Evolutionary conservation across 1,140 invertebrate species (phyloP).

Genomic region (Zaprionus davidi): DNA sequence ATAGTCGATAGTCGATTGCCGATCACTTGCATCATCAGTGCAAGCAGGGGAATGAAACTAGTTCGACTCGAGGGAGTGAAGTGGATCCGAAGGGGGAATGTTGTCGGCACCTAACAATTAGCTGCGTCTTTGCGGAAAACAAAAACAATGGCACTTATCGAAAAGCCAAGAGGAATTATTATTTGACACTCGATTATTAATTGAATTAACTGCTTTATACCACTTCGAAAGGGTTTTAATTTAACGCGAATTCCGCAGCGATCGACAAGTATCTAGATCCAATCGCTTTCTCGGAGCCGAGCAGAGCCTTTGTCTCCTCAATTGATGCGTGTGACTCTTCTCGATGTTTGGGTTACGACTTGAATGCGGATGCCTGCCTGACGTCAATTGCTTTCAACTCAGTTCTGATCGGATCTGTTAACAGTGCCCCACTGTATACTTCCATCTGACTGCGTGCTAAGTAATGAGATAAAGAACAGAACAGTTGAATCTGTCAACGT

Average conservation of each 20-base stretch:
- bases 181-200: slow-evolving; percentile 74
- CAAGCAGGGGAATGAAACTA: neutral
- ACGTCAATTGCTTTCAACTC: slow-evolving; percentile 46
- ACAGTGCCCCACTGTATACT: slow-evolving; percentile 17
- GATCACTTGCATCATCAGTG: slow-evolving; percentile 12
- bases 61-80: too few species aligned
- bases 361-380: slow-evolving; percentile 36
- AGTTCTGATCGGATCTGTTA: slow-evolving; percentile 1
- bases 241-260: slow-evolving; percentile 41
- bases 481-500: slow-evolving; percentile 32
- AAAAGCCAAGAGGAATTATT: slow-evolving; percentile 45
- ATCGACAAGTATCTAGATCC: slow-evolving; percentile 67
- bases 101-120: slow-evolving; percentile 49
- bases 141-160: slow-evolving; percentile 30
- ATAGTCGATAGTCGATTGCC: neutral
- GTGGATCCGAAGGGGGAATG: neutral
- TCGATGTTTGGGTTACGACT: slow-evolving; percentile 19
- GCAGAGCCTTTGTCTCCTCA: slow-evolving; percentile 24
- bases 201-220: slow-evolving; percentile 78
- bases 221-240: slow-evolving; percentile 70
- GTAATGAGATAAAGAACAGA: slow-evolving; percentile 50
- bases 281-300: slow-evolving; percentile 45
- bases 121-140: slow-evolving; percentile 15
- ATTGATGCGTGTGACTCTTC: slow-evolving; percentile 18
- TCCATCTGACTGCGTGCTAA: slow-evolving; percentile 44